These are phyloP conservation scores for Chamaetylas fuelleborni DNA, from an alignment of 2,113 vertebrate species.

Conservation along the genomic window DNA sequence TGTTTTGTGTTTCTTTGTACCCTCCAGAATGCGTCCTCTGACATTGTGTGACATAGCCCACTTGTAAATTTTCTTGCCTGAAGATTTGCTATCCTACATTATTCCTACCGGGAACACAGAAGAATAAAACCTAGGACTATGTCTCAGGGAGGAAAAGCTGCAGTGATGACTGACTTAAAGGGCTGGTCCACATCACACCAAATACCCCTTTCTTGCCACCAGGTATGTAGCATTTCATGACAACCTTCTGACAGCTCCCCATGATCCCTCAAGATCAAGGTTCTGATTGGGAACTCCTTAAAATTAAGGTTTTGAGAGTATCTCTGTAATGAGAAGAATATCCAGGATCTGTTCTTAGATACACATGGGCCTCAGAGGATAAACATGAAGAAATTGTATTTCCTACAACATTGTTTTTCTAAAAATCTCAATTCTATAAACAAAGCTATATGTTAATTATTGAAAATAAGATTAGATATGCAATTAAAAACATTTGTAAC, in stretches of 20 bases:
- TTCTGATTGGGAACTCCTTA: background rate
- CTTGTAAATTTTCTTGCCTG: background rate
- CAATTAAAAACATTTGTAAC: background rate
- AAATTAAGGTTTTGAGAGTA: background rate
- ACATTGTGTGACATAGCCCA: background rate
- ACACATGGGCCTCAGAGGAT: background rate
- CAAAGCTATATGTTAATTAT: background rate
- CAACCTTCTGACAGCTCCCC: background rate
- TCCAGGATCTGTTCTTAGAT: background rate
- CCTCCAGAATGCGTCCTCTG: background rate
- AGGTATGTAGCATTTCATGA: background rate
- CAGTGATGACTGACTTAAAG: rapidly evolving
- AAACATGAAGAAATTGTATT: background rate
- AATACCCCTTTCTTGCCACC: background rate
- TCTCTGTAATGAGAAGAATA: background rate
- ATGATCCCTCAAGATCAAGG: background rate
- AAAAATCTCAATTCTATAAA: background rate
- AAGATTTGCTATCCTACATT: background rate
- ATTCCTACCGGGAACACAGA: background rate
- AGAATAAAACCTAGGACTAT: background rate
- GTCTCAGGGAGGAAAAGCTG: background rate
- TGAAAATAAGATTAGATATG: background rate
- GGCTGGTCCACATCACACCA: background rate
- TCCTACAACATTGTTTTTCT: background rate
- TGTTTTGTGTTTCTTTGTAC: background rate